Evolutionary conservation across 1,140 invertebrate genomes (phyloP).

Genomic region (Chironomus tepperi): DNA sequence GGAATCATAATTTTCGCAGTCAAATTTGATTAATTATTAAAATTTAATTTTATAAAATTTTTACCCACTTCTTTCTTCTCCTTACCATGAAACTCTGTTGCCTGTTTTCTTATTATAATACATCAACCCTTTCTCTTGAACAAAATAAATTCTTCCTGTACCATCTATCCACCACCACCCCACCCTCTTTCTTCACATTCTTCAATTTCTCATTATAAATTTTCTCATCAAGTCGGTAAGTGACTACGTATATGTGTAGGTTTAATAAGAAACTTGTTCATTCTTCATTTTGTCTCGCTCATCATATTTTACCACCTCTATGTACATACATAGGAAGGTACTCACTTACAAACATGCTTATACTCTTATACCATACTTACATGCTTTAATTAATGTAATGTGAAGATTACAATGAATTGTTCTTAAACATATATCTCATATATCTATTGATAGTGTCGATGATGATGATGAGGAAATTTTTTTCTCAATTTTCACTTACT

Average conservation of each 20-base stretch:
- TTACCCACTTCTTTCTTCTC: neutral
- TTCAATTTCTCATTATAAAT: slow-evolving; percentile 15
- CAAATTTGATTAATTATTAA: slow-evolving; percentile 24
- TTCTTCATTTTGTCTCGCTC: slow-evolving; percentile 1
- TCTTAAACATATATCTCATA: no score
- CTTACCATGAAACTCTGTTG: neutral
- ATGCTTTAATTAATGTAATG: no score
- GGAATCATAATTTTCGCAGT: slow-evolving; percentile 23
- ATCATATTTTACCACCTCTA: neutral
- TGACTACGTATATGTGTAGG: neutral
- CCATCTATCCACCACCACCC: neutral
- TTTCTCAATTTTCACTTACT: no score
- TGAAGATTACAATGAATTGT: no score
- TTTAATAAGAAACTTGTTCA: neutral
- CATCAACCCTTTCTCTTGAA: neutral
- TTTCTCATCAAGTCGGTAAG: slow-evolving; percentile 12
- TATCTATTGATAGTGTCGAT: no score
- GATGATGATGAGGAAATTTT: no score
- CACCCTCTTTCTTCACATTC: neutral
- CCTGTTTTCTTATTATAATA: neutral
- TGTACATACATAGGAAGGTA: no score
- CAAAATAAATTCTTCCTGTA: no score
- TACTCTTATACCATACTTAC: neutral
- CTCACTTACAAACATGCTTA: neutral
- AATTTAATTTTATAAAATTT: slow-evolving; percentile 23